Conservation (phyloP, 2,113 vertebrate species). For the Oryzias javanicus region DNA sequence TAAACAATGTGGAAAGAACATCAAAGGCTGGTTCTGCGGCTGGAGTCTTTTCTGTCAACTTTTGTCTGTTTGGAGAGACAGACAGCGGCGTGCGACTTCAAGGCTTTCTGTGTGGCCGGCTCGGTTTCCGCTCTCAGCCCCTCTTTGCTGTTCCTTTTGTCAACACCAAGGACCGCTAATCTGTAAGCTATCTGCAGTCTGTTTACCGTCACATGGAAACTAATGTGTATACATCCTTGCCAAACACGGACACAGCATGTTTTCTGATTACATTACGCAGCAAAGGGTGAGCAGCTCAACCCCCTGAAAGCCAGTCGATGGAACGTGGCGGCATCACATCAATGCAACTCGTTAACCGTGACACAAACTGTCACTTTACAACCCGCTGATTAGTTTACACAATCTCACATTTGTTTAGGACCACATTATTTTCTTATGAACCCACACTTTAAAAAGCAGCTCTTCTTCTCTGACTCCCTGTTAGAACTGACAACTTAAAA, state of each 20-base stretch:
- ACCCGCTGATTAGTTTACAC: constrained; percentile 35
- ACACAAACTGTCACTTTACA: constrained; percentile 39
- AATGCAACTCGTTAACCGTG: constrained; percentile 25
- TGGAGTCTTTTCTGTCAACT: constrained; percentile 56
- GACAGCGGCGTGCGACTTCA: constrained; percentile 56
- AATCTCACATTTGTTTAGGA: constrained; percentile 52
- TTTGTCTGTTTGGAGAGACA: constrained; percentile 67
- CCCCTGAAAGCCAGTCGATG: constrained; percentile 48
- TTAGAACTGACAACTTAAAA: constrained; percentile 43
- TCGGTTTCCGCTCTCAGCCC: constrained; percentile 58
- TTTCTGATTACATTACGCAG: constrained; percentile 59
- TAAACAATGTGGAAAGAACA: constrained; percentile 63
- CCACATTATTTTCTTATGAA: constrained; percentile 59
- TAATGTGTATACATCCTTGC: constrained; percentile 49
- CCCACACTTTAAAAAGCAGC: constrained; percentile 21
- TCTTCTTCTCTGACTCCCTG: constrained; percentile 46
- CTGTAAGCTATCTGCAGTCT: constrained; percentile 57
- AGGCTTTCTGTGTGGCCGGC: constrained; percentile 61
- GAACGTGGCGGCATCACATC: constrained; percentile 35
- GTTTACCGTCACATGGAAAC: constrained; percentile 46
- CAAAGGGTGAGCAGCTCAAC: constrained; percentile 32
- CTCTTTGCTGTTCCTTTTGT: constrained; percentile 60
- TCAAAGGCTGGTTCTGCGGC: constrained; percentile 55
- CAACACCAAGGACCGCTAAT: constrained; percentile 66
- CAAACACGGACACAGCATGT: constrained; percentile 53